Evolutionary conservation across 2,888 invertebrate genomes (phyloP), one percentile per base, ranked within the genome.

Genomic region (Dicycla oo): DNA sequence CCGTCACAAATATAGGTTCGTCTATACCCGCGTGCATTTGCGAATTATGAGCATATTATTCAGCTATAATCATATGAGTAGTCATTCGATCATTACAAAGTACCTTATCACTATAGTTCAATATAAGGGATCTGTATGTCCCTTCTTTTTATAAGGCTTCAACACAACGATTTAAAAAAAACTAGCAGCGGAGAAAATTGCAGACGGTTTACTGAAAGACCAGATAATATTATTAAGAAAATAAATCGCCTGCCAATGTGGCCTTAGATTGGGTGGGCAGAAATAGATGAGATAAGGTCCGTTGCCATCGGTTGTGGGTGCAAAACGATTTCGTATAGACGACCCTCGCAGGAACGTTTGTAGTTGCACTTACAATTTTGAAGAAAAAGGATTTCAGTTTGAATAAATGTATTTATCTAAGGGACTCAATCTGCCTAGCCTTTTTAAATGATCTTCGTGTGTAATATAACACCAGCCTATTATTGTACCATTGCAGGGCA

Each of bases 221-320:
- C 58, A 38, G 53, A 78, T 64, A 73, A 67, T 67, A 73, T 78
- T 71, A 60, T 43, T 63, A 68, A 49, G 79, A 58, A 49, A 54
- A 62, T 13, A 73, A 47, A 73, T 73, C 51, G 30, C 1, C 65
- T 57, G 56, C 30, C 30, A 34, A 34, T 34, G 53, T 38, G 54
- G 38, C 40, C 49, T 26, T 18, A 51, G 60, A 47, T 73, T 68
- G 54, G 38, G 18, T n/a, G n/a, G n/a, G n/a, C 51, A 54, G 30
- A 60, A 79, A 68, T 61, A 40, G 63, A 51, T 68, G 49, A 67
- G 78, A 78, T 63, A 77, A 73, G 38, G 30, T 34, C 53, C 20
- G n/a, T n/a, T n/a, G n/a, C n/a, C n/a, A 47, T 72, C 53, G 18
- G 23, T 15, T 49, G 34, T 43, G 66, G 77, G 57, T 30, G 34